Percentiles rank a stretch among this genome's conserved stretches.
Evolutionary conservation across 2,113 vertebrate species (phyloP).

Genomic region (Furnarius figulus): DNA sequence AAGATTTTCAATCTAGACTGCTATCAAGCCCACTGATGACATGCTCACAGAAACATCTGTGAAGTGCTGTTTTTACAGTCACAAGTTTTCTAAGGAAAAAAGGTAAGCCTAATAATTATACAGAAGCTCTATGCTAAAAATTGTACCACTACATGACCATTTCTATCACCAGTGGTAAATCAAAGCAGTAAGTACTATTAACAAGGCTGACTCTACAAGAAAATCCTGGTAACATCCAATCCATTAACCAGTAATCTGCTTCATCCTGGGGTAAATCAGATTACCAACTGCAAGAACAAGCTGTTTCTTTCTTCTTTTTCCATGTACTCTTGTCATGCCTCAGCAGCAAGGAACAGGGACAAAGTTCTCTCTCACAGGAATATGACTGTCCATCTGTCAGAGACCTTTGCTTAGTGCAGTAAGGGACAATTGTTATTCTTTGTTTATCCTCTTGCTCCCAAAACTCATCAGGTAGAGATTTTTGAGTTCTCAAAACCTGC

Average conservation of each 20-base stretch:
- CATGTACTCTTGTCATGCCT: not conserved
- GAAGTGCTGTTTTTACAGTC: not conserved
- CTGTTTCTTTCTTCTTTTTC: not conserved
- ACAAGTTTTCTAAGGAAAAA: not conserved
- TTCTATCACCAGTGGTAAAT: not conserved
- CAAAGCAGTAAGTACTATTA: not conserved
- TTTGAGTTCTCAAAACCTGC: not conserved
- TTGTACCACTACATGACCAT: not conserved
- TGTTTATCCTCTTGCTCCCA: not conserved
- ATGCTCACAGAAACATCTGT: not conserved
- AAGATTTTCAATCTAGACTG: not conserved
- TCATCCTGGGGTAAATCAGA: not conserved
- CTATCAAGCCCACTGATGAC: not conserved
- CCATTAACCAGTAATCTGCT: not conserved
- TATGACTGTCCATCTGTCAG: not conserved
- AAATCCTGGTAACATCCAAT: not conserved
- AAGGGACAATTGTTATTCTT: not conserved
- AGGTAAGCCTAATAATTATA: not conserved
- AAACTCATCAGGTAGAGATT: not conserved
- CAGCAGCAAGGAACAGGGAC: not conserved
- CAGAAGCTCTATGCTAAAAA: not conserved
- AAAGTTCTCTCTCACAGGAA: not conserved
- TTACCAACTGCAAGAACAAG: not conserved
- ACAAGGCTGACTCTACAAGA: not conserved
- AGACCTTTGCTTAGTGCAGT: not conserved